Conservation (phyloP, 2,797 vertebrate species). For the Pteronotus mesoamericanus region DNA sequence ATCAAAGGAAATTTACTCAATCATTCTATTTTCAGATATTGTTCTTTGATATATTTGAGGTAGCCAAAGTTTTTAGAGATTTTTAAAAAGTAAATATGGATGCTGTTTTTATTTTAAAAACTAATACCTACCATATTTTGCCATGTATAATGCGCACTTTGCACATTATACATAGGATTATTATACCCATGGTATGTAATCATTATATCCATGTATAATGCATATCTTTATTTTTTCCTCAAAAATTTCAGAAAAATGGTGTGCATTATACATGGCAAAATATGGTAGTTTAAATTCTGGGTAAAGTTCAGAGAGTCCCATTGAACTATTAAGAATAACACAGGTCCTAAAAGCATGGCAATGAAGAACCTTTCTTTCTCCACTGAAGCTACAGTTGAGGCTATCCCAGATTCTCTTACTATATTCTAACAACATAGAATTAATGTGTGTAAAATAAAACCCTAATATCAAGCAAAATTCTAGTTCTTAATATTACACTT, state of each 20-base stretch:
- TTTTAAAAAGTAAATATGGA: constrained; percentile 15
- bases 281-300: constrained; percentile 1
- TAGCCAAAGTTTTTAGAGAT: neutral
- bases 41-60: neutral
- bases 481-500: neutral
- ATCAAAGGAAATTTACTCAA: constrained; percentile 10
- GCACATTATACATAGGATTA: too few species aligned
- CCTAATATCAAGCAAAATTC: constrained; percentile 20
- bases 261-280: too few species aligned
- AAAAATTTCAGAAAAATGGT: too few species aligned
- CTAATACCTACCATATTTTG: neutral
- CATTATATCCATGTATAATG: too few species aligned
- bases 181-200: too few species aligned
- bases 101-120: constrained; percentile 12
- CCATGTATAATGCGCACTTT: too few species aligned
- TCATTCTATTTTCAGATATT: neutral
- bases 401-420: neutral
- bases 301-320: neutral
- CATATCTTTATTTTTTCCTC: too few species aligned
- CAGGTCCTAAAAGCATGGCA: neutral
- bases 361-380: neutral
- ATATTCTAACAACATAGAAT: constrained; percentile 28
- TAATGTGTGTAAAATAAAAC: constrained; percentile 7
- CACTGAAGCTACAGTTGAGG: neutral
- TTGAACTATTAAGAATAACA: neutral